Base-by-base conservation (phyloP, 1,140 invertebrate species). In the Ganaspis sp. region DNA sequence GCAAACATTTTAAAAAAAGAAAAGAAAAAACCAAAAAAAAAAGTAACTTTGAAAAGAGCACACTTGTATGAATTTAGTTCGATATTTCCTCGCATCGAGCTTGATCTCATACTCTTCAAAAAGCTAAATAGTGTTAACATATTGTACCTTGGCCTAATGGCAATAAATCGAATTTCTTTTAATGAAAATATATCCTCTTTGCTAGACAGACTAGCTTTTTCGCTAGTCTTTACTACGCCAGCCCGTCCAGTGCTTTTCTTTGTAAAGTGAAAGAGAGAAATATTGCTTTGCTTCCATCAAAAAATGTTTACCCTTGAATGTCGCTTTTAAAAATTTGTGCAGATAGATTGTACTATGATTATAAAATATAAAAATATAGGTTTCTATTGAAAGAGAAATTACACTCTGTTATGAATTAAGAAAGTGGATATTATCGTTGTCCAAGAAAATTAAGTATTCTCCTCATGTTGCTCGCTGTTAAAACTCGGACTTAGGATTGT, bases 171-270 rank as follows among this genome's bases (percentile, higher is more conserved):
- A 64, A 64, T 34, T 64, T 64, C 23, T 64, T 58, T 64, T 64
- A 29, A 64, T 26, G 26, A 69, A 78, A 73, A 76, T 75, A 77
- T 64, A 58, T 26, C 15, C 58, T 84, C 80, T 76, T 82, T 83
- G 86, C 87, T 89, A 86, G 89, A 88, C 79, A 58, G 87, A 84
- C 88, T 89, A 89, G 87, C 82, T 76, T 69, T 53, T 38, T 29
- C 37, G 87, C 87, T 91, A 89, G 88, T 89, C 87, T 79, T 83
- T 81, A 86, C 88, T 89, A 89, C 77, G 88, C 87, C 84, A 86
- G 85, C 87, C 89, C 88, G 87, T 91, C 89, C 87, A 88, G 85
- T 84, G 82, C 84, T 85, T 88, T 83, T 86, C 82, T 87, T 73
- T 72, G 26, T 64, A 64, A 64, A 64, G 58, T 64, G 21, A 64